Base-by-base conservation (phyloP, 2,888 invertebrate species). In the Microctonus aethiopoides region DNA sequence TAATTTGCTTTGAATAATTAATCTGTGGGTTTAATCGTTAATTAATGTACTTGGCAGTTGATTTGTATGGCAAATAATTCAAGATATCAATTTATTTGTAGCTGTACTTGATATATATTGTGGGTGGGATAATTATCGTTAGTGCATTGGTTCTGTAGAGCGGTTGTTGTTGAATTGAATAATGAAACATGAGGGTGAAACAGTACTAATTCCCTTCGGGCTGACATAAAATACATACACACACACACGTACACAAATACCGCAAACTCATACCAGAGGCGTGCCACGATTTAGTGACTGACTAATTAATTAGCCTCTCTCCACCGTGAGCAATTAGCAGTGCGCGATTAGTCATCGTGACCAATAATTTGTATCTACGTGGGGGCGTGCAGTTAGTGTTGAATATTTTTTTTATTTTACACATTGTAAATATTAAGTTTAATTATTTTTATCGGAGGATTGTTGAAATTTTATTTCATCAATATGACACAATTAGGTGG, bases 281-380 rank as follows among this genome's bases (percentile, higher is more conserved):
- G 51, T 54, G 63, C 24, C 22, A 67, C 66, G 36, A 76, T 75
- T 74, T 73, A 74, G 70, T 74, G 36, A 70, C 75, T 77, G 80
- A 80, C 78, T 82, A 81, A 81, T 81, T 79, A 82, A 81, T 80
- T 76, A 80, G 76, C 63, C 69, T 63, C 70, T 59, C 60, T 66
- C 56, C 61, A 32, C 41, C 29, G 41, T 60, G 16, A 64, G 74
- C 74, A 79, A 81, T 81, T 79, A 80, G 77, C 71, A 69, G 56
- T 67, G 67, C 60, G 62, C 77, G 77, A 78, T 80, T 78, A 78
- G 77, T 81, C 78, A 78, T 78, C 72, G 16, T 6, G 46, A n/a
- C 7, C 46, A n/a, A 46, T 46, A 46, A 46, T 46, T 46, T 46
- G 46, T 46, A n/a, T 46, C 3, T 46, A 1, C 46, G 16, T 46